Evolutionary conservation across 92 coral and sea anemone genomes (phyloP).

Genomic region (Metridium senile): DNA sequence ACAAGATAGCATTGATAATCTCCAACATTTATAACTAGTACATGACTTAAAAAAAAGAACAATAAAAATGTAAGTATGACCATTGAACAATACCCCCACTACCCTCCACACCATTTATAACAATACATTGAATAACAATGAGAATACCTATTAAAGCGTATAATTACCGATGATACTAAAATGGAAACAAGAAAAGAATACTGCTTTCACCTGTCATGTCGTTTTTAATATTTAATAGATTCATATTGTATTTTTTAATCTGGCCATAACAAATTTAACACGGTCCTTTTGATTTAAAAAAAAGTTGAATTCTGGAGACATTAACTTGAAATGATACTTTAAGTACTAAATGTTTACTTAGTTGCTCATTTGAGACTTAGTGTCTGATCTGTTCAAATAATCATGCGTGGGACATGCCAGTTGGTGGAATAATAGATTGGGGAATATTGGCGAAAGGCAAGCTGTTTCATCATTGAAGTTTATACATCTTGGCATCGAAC

Average conservation of each 20-base stretch:
- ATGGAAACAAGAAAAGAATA: neutral
- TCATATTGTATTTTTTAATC: neutral
- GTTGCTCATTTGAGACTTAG: neutral
- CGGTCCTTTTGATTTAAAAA: neutral
- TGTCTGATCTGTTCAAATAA: neutral
- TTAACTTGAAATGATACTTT: neutral
- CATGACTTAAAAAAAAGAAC: no score
- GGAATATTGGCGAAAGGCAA: neutral
- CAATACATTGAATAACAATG: no score
- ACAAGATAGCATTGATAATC: no score
- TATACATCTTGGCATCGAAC: neutral
- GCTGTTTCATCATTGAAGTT: neutral
- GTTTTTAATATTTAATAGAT: neutral
- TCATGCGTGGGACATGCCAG: neutral
- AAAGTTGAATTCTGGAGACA: no score
- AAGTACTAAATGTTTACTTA: neutral
- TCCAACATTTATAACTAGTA: no score
- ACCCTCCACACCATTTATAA: no score
- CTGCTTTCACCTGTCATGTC: neutral
- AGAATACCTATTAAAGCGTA: no score
- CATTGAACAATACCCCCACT: no score
- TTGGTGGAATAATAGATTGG: neutral
- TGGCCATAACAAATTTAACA: neutral
- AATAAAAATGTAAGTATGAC: no score
- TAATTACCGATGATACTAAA: no score